Percentiles rank a stretch among this genome's conserved stretches.
phyloP scores from a whole-genome alignment of 1,140 invertebrate species.

The Meloidogyne floridensis region DNA sequence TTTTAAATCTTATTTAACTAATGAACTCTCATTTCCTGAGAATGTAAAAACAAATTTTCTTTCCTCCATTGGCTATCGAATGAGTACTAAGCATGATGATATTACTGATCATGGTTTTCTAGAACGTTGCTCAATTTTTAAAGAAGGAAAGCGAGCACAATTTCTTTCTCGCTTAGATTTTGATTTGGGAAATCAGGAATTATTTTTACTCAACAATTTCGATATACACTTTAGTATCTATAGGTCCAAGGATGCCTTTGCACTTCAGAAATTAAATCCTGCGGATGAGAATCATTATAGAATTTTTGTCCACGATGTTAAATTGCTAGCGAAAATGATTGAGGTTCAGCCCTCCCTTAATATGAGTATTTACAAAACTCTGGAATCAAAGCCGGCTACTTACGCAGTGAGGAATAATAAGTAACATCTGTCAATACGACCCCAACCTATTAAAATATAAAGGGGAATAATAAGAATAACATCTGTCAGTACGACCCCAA shows the following conservation, averaged over 20 bases:
- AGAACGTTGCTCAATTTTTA: neutral
- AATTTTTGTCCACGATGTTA: slow-evolving; percentile 21
- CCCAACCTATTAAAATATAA: too few relatives aligned
- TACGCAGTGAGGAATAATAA: slow-evolving; percentile 17
- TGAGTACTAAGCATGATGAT: neutral
- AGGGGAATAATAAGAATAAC: too few relatives aligned
- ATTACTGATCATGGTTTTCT: slow-evolving; percentile 27
- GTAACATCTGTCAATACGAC: too few relatives aligned
- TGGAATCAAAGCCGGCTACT: slow-evolving; percentile 30
- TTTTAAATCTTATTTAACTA: slow-evolving; percentile 31
- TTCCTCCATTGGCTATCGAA: slow-evolving; percentile 25
- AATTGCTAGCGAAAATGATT: slow-evolving; percentile 35
- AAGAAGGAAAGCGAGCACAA: neutral
- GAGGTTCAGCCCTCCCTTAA: slow-evolving; percentile 13
- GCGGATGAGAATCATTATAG: neutral
- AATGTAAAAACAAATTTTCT: slow-evolving; percentile 30
- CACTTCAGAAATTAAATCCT: slow-evolving; percentile 5
- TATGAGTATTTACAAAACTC: slow-evolving; percentile 36
- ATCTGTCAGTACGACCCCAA: too few relatives aligned
- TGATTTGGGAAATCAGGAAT: slow-evolving; percentile 28
- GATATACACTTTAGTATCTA: slow-evolving; percentile 35
- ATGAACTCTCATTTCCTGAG: slow-evolving; percentile 23
- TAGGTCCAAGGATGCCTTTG: slow-evolving; percentile 18
- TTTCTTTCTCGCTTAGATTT: too few relatives aligned
- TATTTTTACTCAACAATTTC: slow-evolving; percentile 37